phyloP scores from a whole-genome alignment of 2,888 invertebrate genomes.

The Raillietiella orientalis region DNA sequence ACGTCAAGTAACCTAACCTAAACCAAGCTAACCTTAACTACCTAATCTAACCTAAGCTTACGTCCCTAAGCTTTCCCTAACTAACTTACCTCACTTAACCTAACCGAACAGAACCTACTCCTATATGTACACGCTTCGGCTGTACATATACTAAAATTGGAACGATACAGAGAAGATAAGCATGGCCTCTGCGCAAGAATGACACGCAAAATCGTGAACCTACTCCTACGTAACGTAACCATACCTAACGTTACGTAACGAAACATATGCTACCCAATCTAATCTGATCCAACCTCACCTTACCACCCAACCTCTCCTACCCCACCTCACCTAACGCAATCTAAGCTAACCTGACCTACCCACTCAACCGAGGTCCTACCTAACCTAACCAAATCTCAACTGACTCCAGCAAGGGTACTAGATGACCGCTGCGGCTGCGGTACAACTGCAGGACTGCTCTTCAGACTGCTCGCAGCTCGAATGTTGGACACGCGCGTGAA shows the following conservation, averaged over 20 bases:
- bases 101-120: constrained; percentile 3
- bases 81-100: constrained; percentile 2
- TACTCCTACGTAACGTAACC: constrained; percentile 3
- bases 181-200: too few relatives aligned
- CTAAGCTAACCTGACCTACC: too few relatives aligned
- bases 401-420: too few relatives aligned
- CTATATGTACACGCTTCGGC: constrained; percentile 1
- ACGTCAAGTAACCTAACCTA: constrained; percentile 6
- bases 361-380: too few relatives aligned
- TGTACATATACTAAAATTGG: too few relatives aligned
- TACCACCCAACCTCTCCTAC: constrained; percentile 1
- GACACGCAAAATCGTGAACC: too few relatives aligned
- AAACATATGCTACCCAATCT: constrained; percentile 2
- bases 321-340: neutral
- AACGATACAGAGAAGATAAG: too few relatives aligned
- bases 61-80: neutral
- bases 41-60: constrained; percentile 1
- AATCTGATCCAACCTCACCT: neutral
- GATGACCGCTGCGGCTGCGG: too few relatives aligned
- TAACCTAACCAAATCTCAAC: too few relatives aligned
- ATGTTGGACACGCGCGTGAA: too few relatives aligned
- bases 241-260: constrained; percentile 3
- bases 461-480: too few relatives aligned
- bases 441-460: too few relatives aligned
- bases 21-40: constrained; percentile 6